Conservation (phyloP, 2,113 vertebrate genomes). For the Pteruthius melanotis region DNA sequence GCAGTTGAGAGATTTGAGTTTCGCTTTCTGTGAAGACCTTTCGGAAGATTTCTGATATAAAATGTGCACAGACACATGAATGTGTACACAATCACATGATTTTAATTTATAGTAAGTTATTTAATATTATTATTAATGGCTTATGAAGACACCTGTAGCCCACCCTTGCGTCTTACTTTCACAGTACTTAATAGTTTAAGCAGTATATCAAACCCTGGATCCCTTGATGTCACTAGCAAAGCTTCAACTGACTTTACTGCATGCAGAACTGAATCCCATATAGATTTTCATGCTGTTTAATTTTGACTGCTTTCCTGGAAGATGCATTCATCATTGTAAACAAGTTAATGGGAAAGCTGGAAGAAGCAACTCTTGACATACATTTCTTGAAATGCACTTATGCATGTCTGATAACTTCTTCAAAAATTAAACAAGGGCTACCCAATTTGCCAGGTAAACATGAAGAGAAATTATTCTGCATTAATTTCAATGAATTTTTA, state of each 20-base stretch:
- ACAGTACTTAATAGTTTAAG: background rate
- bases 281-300: background rate
- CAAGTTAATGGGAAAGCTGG: background rate
- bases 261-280: background rate
- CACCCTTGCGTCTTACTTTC: background rate
- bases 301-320: background rate
- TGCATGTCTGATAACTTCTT: background rate
- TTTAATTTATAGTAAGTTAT: background rate
- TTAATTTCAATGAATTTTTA: background rate
- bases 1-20: background rate
- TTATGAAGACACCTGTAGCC: background rate
- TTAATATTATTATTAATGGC: background rate
- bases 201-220: background rate
- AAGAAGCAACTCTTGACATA: background rate
- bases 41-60: background rate
- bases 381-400: background rate
- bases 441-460: background rate
- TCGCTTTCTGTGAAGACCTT: background rate
- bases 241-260: background rate
- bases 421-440: background rate
- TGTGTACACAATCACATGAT: background rate
- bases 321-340: background rate
- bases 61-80: background rate
- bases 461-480: background rate
- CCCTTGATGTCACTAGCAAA: background rate